A percentile compares a stretch with the other conserved stretches of the same genome.
Conservation (phyloP, 2,113 vertebrate species). For the Apeltes quadracus region DNA sequence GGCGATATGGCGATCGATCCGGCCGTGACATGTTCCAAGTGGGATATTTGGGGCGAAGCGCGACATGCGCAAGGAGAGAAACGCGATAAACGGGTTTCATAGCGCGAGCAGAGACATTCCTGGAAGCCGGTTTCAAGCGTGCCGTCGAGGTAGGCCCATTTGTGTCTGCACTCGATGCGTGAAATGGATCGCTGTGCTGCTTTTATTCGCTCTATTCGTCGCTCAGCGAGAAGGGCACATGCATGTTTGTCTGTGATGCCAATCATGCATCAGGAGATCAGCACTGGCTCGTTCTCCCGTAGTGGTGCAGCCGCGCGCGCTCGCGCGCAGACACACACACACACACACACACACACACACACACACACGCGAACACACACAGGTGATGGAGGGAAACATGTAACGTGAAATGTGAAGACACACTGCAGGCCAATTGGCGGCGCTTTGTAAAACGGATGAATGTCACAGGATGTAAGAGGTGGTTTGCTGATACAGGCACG, state of each 20-base stretch:
- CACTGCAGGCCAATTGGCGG: neutral
- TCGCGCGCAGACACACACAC: too few relatives aligned
- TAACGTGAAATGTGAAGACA: slow-evolving; percentile 8
- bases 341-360: too few relatives aligned
- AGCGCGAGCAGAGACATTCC: neutral
- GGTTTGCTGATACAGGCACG: neutral
- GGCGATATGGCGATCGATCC: slow-evolving; percentile 60
- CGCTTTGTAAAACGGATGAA: neutral
- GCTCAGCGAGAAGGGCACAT: neutral
- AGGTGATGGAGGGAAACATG: neutral
- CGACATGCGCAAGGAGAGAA: slow-evolving; percentile 7
- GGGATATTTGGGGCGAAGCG: slow-evolving; percentile 40
- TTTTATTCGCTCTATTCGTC: neutral
- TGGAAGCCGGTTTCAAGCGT: neutral
- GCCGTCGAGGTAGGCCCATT: slow-evolving; percentile 35
- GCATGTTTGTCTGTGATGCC: neutral
- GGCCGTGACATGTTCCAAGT: slow-evolving; percentile 43
- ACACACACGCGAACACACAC: neutral
- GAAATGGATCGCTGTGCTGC: neutral
- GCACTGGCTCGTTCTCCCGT: neutral
- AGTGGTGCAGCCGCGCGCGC: neutral
- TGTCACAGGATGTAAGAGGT: neutral
- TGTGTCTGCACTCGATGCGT: too few relatives aligned
- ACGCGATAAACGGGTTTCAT: neutral
- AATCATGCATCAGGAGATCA: too few relatives aligned